phyloP scores from a whole-genome alignment of 2,113 vertebrate species.

The Cyphomyrus plagiostoma region DNA sequence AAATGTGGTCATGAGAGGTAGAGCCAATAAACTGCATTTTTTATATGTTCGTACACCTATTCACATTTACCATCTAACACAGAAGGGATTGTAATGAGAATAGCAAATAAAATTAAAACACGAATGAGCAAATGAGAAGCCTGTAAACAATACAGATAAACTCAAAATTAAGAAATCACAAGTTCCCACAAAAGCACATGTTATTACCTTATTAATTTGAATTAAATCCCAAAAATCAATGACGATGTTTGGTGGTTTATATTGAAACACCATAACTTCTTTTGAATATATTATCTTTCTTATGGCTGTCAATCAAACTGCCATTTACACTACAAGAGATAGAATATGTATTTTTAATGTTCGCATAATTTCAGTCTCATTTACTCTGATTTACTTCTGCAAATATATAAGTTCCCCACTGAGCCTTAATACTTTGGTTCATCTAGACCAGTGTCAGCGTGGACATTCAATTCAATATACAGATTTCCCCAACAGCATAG shows the following conservation, averaged over 20 bases:
- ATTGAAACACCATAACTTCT: not conserved
- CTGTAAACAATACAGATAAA: not conserved
- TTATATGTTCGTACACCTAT: conserved; percentile 5
- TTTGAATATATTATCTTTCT: not conserved
- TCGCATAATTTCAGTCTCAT: not conserved
- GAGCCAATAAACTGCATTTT: not conserved
- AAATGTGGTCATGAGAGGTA: conserved; percentile 16
- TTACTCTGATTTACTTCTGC: conserved; percentile 1
- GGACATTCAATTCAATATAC: conserved; percentile 11
- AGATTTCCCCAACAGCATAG: conserved; percentile 17
- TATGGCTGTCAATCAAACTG: not conserved
- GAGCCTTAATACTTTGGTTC: conserved; percentile 30
- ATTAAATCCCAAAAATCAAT: not conserved
- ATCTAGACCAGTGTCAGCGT: conserved; percentile 34
- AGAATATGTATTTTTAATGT: not conserved
- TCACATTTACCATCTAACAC: conserved; percentile 16
- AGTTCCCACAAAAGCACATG: not conserved
- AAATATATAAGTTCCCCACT: not conserved
- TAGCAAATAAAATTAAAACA: not conserved
- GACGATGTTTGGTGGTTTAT: not conserved
- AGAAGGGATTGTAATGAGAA: conserved; percentile 1
- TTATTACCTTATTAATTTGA: not conserved
- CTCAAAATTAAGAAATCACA: not conserved
- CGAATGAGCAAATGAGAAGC: not conserved
- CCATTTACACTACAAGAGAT: not conserved